Base-by-base conservation (phyloP, 2,797 vertebrate species). In the Euthynnus affinis region DNA sequence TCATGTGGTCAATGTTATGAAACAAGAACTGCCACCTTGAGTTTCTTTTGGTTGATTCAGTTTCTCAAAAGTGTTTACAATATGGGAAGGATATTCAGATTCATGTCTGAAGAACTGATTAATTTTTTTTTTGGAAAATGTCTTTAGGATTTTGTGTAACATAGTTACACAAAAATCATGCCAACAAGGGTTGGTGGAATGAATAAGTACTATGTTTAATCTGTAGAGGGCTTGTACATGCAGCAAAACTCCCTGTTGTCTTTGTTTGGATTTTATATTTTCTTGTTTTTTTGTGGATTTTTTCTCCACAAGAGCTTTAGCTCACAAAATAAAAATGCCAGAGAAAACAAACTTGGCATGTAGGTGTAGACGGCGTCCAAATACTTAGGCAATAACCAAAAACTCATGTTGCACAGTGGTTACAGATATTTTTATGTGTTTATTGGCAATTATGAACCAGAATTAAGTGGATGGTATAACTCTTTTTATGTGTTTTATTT, bases 271-370 rank as follows among this genome's bases (percentile, higher is more conserved):
- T 37, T 48, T 20, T 42, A 32, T 6, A 14, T 60, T 74, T 74
- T 53, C 20, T 53, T 58, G 1, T 40, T 49, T 53, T 42, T 42
- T 48, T 69, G 14, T 73, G 63, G 46, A 58, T 60, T 61, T 49
- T 70, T 23, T 40, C 14, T 48, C n/a, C 12, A 20, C 27, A 60
- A 37, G 57, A 63, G 52, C 65, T 70, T 27, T 40, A 51, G 46
- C 72, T 53, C 55, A 52, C n/a, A 37, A 74, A 63, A 58, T 59
- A 69, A 42, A 42, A 42, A 42, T 32, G 5, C 29, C 29, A 69
- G 6, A 57, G 58, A 73, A 52, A n/a, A 58, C 74, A 68, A 29
- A 58, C 34, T 67, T 72, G 69, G 74, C 74, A 52, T 18, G 25
- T 46, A 20, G 1, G 20, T 32, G 17, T 57, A 10, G 29, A 3